These are phyloP conservation scores for Cryptophagus acutangulus DNA, from an alignment of 2,888 invertebrate species.

Conservation along the genomic window DNA sequence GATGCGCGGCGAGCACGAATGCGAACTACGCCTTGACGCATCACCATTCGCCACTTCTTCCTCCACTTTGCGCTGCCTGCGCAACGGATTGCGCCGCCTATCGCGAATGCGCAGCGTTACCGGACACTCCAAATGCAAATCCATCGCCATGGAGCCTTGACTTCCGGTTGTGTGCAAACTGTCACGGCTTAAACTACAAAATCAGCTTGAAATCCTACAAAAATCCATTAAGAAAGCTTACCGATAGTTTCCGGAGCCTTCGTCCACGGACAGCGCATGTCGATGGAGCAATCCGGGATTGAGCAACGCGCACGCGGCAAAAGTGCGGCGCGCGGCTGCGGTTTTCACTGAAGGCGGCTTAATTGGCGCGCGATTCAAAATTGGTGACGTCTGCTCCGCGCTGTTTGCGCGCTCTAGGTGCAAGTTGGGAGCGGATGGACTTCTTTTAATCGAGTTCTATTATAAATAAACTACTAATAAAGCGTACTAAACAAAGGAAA, in stretches of 20 bases:
- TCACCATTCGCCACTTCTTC: conserved; percentile 55
- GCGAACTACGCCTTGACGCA: conserved; percentile 38
- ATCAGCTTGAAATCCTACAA: conserved; percentile 9
- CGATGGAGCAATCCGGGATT: conserved; percentile 65
- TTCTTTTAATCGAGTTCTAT: conserved; percentile 46
- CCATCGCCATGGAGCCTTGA: conserved; percentile 72
- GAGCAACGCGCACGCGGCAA: conserved; percentile 54
- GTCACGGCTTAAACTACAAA: conserved; percentile 48
- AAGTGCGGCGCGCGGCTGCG: conserved; percentile 31
- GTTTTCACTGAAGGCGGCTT: conserved; percentile 17
- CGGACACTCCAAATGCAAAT: conserved; percentile 64
- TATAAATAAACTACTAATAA: conserved; percentile 7
- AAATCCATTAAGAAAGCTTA: conserved; percentile 18
- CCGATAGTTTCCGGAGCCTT: conserved; percentile 52
- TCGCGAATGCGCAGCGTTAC: conserved; percentile 53
- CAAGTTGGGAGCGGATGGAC: conserved; percentile 59
- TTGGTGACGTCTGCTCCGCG: conserved; percentile 34
- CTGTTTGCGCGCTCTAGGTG: conserved; percentile 41
- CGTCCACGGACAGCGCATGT: conserved; percentile 80
- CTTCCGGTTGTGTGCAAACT: conserved; percentile 56
- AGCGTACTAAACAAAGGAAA: not conserved
- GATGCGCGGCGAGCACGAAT: conserved; percentile 45
- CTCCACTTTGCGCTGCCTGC: conserved; percentile 70
- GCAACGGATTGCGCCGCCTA: conserved; percentile 67
- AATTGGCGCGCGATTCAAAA: conserved; percentile 18